phyloP scores from a whole-genome alignment of 2,888 invertebrate species.

The Rugalucina vietnamica region DNA sequence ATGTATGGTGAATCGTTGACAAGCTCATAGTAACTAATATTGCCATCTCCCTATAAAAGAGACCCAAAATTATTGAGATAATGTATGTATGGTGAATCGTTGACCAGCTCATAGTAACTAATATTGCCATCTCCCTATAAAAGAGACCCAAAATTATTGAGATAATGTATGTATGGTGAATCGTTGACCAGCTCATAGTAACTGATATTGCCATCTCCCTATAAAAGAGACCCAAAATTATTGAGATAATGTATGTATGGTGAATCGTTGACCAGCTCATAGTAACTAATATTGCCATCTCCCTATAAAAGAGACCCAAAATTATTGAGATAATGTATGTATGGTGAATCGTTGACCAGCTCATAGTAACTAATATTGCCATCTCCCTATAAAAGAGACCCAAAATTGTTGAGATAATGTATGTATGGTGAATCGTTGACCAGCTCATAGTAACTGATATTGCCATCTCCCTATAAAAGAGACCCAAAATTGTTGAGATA shows the following conservation, averaged over 20 bases:
- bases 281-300: constrained; percentile 98
- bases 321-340: constrained; percentile 98
- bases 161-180: constrained; percentile 97
- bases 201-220: constrained; percentile 98
- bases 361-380: constrained; percentile 98
- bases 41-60: constrained; percentile 94
- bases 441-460: constrained; percentile 97
- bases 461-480: constrained; percentile 94
- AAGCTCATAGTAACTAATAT: constrained; percentile 97
- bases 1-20: constrained; percentile 97
- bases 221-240: too few relatives aligned
- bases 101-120: constrained; percentile 96
- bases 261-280: constrained; percentile 95
- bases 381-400: constrained; percentile 92
- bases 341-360: constrained; percentile 96
- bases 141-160: too few relatives aligned
- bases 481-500: constrained; percentile 99
- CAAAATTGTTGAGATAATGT: constrained; percentile 98
- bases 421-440: constrained; percentile 97
- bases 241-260: constrained; percentile 98
- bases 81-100: constrained; percentile 97
- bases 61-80: constrained; percentile 99
- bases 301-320: too few relatives aligned
- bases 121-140: constrained; percentile 96
- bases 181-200: constrained; percentile 97